Evolutionary conservation across 2,113 vertebrate genomes (phyloP), one percentile per base, ranked within the genome.

Genomic region (Esox niger): DNA sequence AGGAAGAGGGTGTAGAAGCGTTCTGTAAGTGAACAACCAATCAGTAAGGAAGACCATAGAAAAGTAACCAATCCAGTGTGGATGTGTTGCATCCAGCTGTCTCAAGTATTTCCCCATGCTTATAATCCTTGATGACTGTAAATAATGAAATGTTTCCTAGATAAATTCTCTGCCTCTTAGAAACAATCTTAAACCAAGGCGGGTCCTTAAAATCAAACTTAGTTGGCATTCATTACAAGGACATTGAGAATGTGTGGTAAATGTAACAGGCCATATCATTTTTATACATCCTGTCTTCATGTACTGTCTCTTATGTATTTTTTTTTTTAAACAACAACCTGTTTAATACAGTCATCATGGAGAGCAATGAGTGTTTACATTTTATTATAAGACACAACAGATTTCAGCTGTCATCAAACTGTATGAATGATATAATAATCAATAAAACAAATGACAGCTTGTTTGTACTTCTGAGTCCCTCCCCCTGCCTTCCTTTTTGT

Each of bases 151-250:
- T 80, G 82, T 85, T 81, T 82, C 30, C 79, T 82, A 75, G 80
- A 85, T 84, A 87, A 78, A 84, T 82, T 85, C 82, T 86, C 77
- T 84, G 77, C 81, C 82, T 79, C 67, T 79, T 78, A 75, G 80
- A 88, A 85, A 79, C 82, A 87, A 88, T 86, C 76, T 84, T 84
- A 81, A 80, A 75, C 85, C 86, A 85, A 87, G 89, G 88, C 78
- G 72, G 87, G 85, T 87, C 86, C 88, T 89, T 88, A 81, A 82
- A 71, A 82, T 83, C 81, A 82, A 82, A 78, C 68, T 57, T 11
- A 64, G 74, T 79, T 79, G 79, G 75, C 88, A 79, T 60, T 69
- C 83, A 86, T 17, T 79, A 82, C 80, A 69, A 81, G 77, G 71
- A 49, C 64, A 15, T 1, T 56, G 55, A 79, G 68, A 63, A 26